A percentile compares a stretch with the other conserved stretches of the same genome.
Conservation (phyloP, 1,140 invertebrate genomes). For the Brachionus manjavacas region DNA sequence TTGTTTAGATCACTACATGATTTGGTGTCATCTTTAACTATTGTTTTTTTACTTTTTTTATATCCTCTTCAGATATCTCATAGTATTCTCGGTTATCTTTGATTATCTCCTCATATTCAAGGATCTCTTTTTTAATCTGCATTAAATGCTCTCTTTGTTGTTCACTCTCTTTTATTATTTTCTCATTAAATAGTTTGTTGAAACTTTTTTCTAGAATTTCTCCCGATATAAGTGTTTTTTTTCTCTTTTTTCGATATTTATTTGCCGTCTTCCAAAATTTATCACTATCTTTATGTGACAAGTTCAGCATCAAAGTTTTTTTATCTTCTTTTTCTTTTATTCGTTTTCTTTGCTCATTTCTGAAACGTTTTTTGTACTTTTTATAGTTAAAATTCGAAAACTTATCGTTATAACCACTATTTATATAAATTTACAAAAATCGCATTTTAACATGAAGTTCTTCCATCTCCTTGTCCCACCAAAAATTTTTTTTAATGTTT, state of each 20-base stretch:
- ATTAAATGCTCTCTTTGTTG: background rate
- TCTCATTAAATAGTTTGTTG: background rate
- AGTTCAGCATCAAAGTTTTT: background rate
- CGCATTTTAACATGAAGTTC: background rate
- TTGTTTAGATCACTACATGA: no score
- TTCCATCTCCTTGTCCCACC: background rate
- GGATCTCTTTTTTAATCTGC: background rate
- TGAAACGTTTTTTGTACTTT: background rate
- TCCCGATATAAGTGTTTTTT: background rate
- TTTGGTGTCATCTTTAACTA: no score
- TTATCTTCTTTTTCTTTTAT: no score
- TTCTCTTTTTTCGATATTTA: background rate
- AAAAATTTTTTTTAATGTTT: background rate
- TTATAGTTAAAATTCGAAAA: background rate
- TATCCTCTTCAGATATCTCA: no score
- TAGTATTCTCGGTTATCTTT: background rate
- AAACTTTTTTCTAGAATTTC: no score
- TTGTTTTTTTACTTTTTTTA: no score
- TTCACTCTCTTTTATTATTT: background rate
- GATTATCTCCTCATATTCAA: background rate
- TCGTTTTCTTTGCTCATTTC: background rate
- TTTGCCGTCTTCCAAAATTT: background rate
- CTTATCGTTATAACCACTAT: background rate
- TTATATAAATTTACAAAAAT: background rate
- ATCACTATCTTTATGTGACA: background rate